phyloP scores from a whole-genome alignment of 2,797 vertebrate species.

The Cossypha dichroa region DNA sequence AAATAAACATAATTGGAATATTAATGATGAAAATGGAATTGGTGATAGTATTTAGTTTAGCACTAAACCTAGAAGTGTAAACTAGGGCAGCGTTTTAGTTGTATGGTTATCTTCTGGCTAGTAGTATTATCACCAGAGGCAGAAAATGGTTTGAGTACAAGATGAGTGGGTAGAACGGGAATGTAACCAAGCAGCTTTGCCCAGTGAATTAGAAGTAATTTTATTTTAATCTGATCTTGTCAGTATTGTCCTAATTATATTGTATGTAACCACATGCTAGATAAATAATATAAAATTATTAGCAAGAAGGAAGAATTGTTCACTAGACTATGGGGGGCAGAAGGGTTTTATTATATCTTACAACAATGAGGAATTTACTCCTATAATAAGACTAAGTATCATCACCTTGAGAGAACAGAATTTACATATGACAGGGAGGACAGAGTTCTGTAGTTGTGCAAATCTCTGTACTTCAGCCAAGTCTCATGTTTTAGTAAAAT shows the following conservation, averaged over 20 bases:
- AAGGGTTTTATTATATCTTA: not conserved
- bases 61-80: not conserved
- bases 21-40: not conserved
- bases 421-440: not conserved
- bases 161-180: not conserved
- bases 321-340: not conserved
- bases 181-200: not conserved
- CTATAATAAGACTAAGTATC: not conserved
- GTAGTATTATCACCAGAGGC: not conserved
- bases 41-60: not conserved
- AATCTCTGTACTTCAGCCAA: not conserved
- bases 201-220: not conserved
- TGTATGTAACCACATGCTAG: not conserved
- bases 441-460: not conserved
- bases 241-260: not conserved
- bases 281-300: not conserved
- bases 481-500: not conserved
- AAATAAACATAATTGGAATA: not conserved
- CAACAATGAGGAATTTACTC: not conserved
- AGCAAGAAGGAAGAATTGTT: not conserved
- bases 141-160: not conserved
- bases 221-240: conserved; percentile 9
- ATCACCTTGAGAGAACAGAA: not conserved
- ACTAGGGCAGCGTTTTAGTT: not conserved
- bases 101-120: not conserved